These are phyloP conservation scores for Aplodontia rufa DNA, from an alignment of 2,113 vertebrate genomes.

Conservation along the genomic window DNA sequence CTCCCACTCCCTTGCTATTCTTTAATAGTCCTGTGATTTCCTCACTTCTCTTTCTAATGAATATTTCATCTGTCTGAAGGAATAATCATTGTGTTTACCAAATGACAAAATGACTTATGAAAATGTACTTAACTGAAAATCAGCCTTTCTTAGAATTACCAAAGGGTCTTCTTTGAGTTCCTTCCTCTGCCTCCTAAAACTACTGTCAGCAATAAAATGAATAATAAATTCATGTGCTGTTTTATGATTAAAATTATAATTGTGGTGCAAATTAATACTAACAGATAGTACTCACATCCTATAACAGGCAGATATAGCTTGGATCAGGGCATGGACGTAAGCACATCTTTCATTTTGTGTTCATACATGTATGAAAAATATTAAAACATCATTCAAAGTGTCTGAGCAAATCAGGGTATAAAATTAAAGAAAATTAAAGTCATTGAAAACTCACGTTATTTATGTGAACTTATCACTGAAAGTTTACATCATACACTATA, in stretches of 20 bases:
- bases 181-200: constrained; percentile 47
- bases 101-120: constrained; percentile 78
- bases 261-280: constrained; percentile 25
- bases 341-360: not conserved
- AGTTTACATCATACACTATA: not conserved
- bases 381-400: not conserved
- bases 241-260: constrained; percentile 48
- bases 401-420: not conserved
- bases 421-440: constrained; percentile 38
- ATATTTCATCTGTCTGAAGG: constrained; percentile 73
- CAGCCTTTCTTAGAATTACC: constrained; percentile 58
- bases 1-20: constrained; percentile 59
- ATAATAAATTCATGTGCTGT: constrained; percentile 12
- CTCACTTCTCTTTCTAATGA: constrained; percentile 66
- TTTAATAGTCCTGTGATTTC: constrained; percentile 74
- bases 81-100: constrained; percentile 73
- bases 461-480: constrained; percentile 25
- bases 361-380: constrained; percentile 34
- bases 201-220: constrained; percentile 55
- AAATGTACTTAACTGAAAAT: constrained; percentile 68
- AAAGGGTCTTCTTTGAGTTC: constrained; percentile 34
- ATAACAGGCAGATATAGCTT: not conserved
- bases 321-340: not conserved
- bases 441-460: not conserved
- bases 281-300: not conserved